These are phyloP conservation scores for Anagyrus pseudococci DNA, from an alignment of 2,888 invertebrate genomes.

Conservation along the genomic window DNA sequence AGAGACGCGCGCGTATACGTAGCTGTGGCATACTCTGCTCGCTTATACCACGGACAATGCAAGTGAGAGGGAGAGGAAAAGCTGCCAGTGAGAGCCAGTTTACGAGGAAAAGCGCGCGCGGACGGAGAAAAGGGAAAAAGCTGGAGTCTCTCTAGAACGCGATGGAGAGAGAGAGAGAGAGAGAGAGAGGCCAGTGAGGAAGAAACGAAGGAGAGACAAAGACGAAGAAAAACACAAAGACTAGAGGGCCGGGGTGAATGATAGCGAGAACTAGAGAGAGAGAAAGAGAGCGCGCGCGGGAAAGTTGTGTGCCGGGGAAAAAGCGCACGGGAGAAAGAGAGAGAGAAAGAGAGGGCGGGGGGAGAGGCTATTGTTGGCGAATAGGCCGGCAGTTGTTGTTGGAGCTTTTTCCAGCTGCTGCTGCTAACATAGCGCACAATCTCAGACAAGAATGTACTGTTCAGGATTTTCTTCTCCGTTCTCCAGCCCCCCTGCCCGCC, in stretches of 20 bases:
- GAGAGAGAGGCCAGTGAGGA: conserved; percentile 7
- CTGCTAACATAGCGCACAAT: conserved; percentile 22
- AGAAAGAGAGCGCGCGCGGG: neutral
- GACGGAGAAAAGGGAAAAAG: no score
- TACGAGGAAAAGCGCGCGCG: no score
- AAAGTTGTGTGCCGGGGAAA: conserved; percentile 20
- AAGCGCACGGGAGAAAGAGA: conserved; percentile 12
- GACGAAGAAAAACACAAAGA: neutral
- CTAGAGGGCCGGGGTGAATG: conserved; percentile 3
- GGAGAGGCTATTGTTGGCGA: conserved; percentile 31
- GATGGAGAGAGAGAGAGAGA: neutral
- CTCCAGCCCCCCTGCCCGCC: no score
- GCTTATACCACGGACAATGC: no score
- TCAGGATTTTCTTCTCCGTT: conserved; percentile 20
- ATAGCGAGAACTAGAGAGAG: conserved; percentile 13
- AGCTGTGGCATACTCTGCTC: neutral
- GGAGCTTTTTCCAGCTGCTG: conserved; percentile 21
- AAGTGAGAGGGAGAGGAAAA: no score
- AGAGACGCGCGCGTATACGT: conserved; percentile 1
- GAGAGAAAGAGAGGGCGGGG: conserved; percentile 8
- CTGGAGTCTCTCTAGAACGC: neutral
- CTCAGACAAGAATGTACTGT: conserved; percentile 28
- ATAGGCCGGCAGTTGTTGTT: conserved; percentile 30
- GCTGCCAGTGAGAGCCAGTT: no score
- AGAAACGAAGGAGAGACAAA: neutral